Base-by-base conservation (phyloP, 2,888 invertebrate species). In the Drosophila kanekoi region DNA sequence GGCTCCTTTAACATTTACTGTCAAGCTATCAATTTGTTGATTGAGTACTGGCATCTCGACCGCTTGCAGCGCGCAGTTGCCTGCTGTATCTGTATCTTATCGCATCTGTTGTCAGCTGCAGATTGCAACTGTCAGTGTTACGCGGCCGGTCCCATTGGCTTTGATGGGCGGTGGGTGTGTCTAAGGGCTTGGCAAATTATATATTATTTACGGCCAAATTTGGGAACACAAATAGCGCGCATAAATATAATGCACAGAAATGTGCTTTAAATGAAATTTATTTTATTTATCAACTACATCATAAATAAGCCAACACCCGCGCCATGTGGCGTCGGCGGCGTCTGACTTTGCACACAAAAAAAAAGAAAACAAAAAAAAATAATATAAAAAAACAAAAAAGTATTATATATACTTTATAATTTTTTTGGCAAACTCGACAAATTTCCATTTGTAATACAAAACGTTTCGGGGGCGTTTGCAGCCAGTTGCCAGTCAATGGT, bases 371-470 rank as follows among this genome's bases (percentile, higher is more conserved):
- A n/a, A n/a, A n/a, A 37, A 16, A 13, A 9, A 43, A 40, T 32
- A 16, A 10, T 13, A 16, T 10, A 13, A 38, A 61, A 61, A 60
- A 43, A 28, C 45, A 4, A 37, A 28, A 37, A 48, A 13, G 44
- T 32, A 41, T 37, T 40, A 16, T 47, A 52, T 56, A 58, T 57
- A 51, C 40, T 57, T 63, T 72, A 72, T 78, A 74, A 77, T 75
- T 56, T 71, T 83, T 77, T 89, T 84, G 83, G 83, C 83, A 89
- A 64, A 77, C 68, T 72, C 74, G 40, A 60, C 69, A 72, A 76
- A 76, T 88, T 84, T 87, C 75, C 83, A 89, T 89, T 89, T 89
- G 84, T 83, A 89, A 83, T 72, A 80, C 68, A 70, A 83, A 87
- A 80, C 74, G 79, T 70, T 64, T 80, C 68, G 89, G 73, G 83